phyloP scores from a whole-genome alignment of 1,140 invertebrate genomes.

The Dolichoris vasculosae region DNA sequence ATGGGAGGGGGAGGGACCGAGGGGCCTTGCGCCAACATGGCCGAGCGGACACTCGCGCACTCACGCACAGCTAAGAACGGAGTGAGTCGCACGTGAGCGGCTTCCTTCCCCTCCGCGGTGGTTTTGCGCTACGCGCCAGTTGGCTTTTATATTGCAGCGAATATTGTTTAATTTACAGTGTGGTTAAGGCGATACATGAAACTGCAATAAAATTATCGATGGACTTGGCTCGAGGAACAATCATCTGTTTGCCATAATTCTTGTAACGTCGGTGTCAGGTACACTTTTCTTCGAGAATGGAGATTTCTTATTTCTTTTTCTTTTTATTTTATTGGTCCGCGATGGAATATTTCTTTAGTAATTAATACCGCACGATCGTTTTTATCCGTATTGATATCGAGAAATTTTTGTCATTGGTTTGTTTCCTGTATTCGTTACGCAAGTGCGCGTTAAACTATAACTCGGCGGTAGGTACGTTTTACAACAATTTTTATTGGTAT shows the following conservation, averaged over 20 bases:
- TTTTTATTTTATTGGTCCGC: too few relatives aligned
- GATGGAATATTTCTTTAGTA: too few relatives aligned
- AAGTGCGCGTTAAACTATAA: neutral
- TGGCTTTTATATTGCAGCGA: neutral
- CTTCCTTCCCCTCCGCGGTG: neutral
- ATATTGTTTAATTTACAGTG: neutral
- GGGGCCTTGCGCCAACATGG: slow-evolving; percentile 34
- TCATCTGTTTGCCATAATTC: neutral
- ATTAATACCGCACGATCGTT: too few relatives aligned
- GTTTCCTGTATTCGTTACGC: neutral
- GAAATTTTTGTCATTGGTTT: neutral
- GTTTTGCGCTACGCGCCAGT: too few relatives aligned
- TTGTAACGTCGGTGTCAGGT: neutral
- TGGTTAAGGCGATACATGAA: neutral
- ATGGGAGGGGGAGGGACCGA: neutral
- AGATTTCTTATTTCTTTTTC: too few relatives aligned
- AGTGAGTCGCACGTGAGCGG: neutral
- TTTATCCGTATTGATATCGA: too few relatives aligned
- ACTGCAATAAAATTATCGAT: neutral
- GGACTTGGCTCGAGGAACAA: neutral
- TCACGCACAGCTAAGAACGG: neutral
- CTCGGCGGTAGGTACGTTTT: neutral
- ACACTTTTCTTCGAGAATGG: neutral
- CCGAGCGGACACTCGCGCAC: neutral
- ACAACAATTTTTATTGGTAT: neutral